Percentiles rank a stretch among this genome's conserved stretches.
Evolutionary conservation across 2,888 invertebrate genomes (phyloP).

Genomic region (Creontiades dilutus): DNA sequence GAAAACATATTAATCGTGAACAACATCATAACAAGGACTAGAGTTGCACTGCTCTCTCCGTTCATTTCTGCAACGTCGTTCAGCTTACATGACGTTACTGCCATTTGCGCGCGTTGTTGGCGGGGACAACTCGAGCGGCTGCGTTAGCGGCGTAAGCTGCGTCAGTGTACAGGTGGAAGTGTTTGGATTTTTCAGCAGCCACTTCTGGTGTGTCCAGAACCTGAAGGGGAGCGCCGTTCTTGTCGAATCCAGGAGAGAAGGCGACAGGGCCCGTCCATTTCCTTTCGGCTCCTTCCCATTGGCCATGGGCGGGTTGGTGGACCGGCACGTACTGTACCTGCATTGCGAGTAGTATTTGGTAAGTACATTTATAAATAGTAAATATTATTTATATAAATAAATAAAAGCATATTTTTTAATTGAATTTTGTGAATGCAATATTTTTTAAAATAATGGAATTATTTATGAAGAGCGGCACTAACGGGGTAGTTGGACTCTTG

Average conservation of each 20-base stretch:
- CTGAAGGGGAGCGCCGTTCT: constrained; percentile 58
- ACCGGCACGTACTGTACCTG: not conserved
- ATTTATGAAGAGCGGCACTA: no score
- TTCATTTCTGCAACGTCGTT: not conserved
- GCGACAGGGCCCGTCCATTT: constrained; percentile 61
- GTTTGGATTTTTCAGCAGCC: constrained; percentile 44
- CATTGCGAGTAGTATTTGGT: no score
- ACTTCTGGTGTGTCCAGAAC: constrained; percentile 55
- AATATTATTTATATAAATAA: no score
- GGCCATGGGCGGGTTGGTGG: constrained; percentile 24
- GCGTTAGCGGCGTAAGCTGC: constrained; percentile 40
- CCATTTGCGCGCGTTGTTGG: not conserved
- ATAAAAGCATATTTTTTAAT: no score
- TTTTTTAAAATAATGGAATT: no score
- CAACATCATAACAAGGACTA: constrained; percentile 11
- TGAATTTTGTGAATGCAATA: no score
- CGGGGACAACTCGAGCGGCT: not conserved
- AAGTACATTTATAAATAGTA: no score
- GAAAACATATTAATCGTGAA: no score
- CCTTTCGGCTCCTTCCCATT: constrained; percentile 45
- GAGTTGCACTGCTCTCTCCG: not conserved
- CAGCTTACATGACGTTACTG: not conserved
- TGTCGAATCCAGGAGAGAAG: constrained; percentile 48
- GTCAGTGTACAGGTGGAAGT: constrained; percentile 53
- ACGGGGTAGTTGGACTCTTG: no score